Percentiles rank a stretch among this genome's conserved stretches.
Evolutionary conservation across 2,888 invertebrate genomes (phyloP).

Genomic region (Crocallis elinguaria): DNA sequence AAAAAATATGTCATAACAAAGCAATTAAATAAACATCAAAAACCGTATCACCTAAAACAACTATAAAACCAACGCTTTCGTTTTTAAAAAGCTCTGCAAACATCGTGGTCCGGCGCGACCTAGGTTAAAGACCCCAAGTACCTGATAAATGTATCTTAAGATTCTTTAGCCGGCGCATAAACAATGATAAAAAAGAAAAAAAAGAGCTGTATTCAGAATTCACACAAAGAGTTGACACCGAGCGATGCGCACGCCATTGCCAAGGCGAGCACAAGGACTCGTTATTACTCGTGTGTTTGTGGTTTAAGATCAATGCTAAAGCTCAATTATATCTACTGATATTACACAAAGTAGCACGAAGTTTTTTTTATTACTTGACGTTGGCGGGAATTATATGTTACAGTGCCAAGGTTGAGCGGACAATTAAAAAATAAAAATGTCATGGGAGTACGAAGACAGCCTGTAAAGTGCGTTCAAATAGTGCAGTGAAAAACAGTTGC

Average conservation of each 20-base stretch:
- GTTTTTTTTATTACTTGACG: background rate
- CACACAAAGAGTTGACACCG: slow-evolving; percentile 75
- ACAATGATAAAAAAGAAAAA: slow-evolving; percentile 67
- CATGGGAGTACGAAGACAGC: slow-evolving; percentile 24
- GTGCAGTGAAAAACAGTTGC: slow-evolving; percentile 23
- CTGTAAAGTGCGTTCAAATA: slow-evolving; percentile 5
- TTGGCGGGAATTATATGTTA: slow-evolving; percentile 19
- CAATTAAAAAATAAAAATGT: slow-evolving; percentile 29
- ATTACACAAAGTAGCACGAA: background rate
- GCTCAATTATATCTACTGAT: background rate
- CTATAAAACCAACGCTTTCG: slow-evolving; percentile 22
- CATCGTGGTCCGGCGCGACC: slow-evolving; percentile 15
- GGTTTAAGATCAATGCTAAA: slow-evolving; percentile 23
- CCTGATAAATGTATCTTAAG: slow-evolving; percentile 55
- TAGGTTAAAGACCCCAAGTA: slow-evolving; percentile 66
- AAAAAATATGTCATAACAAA: no score
- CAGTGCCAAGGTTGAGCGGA: slow-evolving; percentile 28
- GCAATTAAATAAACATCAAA: slow-evolving; percentile 9
- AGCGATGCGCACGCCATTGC: slow-evolving; percentile 70
- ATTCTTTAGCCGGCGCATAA: slow-evolving; percentile 54
- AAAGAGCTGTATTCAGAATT: slow-evolving; percentile 56
- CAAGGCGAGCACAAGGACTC: slow-evolving; percentile 75
- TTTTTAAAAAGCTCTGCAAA: slow-evolving; percentile 31
- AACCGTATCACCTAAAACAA: slow-evolving; percentile 6
- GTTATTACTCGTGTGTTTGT: slow-evolving; percentile 16